phyloP scores from a whole-genome alignment of 1,140 invertebrate species.

The Ceratina japonica region DNA sequence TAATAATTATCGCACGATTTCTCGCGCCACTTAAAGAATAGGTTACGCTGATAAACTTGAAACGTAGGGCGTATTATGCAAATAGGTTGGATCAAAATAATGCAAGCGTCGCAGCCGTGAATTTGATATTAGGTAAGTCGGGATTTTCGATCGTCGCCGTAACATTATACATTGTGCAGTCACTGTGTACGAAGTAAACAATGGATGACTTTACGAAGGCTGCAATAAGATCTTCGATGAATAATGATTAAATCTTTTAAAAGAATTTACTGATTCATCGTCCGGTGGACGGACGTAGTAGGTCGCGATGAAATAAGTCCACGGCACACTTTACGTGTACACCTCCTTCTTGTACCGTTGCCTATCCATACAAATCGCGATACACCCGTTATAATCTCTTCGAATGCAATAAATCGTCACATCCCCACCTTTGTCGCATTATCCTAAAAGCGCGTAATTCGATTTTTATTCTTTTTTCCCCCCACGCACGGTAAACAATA shows the following conservation, averaged over 20 bases:
- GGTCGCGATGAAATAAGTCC: slow-evolving; percentile 6
- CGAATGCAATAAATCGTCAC: background rate
- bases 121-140: background rate
- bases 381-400: background rate
- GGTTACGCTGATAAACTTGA: no score
- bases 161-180: background rate
- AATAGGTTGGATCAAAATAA: no score
- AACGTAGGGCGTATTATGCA: no score
- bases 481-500: background rate
- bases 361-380: background rate
- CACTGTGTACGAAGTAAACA: background rate
- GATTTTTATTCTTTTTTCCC: slow-evolving; percentile 19
- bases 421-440: background rate
- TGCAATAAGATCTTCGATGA: slow-evolving; percentile 17
- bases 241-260: slow-evolving; percentile 3
- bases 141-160: background rate
- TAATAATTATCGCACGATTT: slow-evolving; percentile 5
- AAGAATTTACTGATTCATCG: slow-evolving; percentile 7
- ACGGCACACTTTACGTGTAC: slow-evolving; percentile 7
- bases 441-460: slow-evolving; percentile 17
- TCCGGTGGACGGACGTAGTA: slow-evolving; percentile 3
- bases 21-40: background rate
- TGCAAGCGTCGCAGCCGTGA: no score
- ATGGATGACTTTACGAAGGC: slow-evolving; percentile 2
- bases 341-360: background rate